A percentile compares a stretch with the other conserved stretches of the same genome.
phyloP scores from a whole-genome alignment of 1,140 invertebrate species.

The Neomicropteryx cornuta region DNA sequence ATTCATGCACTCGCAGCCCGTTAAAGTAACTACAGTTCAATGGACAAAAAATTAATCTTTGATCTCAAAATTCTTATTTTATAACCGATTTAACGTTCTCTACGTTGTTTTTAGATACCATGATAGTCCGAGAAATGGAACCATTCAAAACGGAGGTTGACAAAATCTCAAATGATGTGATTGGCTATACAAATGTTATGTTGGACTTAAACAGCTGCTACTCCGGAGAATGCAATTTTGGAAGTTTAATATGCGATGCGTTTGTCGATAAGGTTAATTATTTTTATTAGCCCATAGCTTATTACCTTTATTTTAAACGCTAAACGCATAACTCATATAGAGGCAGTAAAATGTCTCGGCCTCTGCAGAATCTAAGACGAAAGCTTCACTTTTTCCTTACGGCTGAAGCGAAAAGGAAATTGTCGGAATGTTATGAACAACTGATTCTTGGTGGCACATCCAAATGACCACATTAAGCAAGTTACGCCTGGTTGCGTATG shows the following conservation, averaged over 20 bases:
- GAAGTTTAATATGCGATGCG: slow-evolving; percentile 61
- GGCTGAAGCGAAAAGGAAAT: too few species aligned
- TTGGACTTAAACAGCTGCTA: slow-evolving; percentile 45
- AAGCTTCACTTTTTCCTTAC: not conserved
- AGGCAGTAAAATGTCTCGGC: not conserved
- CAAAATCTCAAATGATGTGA: slow-evolving; percentile 25
- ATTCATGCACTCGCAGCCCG: too few species aligned
- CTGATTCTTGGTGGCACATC: too few species aligned
- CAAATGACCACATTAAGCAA: too few species aligned
- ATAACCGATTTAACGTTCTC: not conserved
- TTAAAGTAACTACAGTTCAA: not conserved
- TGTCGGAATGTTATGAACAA: not conserved
- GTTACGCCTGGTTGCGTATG: too few species aligned
- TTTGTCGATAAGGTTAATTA: slow-evolving; percentile 45
- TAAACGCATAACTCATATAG: not conserved
- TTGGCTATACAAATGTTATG: slow-evolving; percentile 39
- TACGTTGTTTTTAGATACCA: slow-evolving; percentile 18
- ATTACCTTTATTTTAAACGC: not conserved
- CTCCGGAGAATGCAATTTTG: slow-evolving; percentile 58
- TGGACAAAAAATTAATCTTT: not conserved
- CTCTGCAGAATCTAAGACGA: not conserved
- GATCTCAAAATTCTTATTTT: not conserved
- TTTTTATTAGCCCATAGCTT: too few species aligned
- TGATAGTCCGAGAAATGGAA: slow-evolving; percentile 31
- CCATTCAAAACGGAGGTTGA: slow-evolving; percentile 45